Percentiles rank a stretch among this genome's conserved stretches.
Conservation (phyloP, 1,140 invertebrate genomes). For the Aphaenogaster floridana region DNA sequence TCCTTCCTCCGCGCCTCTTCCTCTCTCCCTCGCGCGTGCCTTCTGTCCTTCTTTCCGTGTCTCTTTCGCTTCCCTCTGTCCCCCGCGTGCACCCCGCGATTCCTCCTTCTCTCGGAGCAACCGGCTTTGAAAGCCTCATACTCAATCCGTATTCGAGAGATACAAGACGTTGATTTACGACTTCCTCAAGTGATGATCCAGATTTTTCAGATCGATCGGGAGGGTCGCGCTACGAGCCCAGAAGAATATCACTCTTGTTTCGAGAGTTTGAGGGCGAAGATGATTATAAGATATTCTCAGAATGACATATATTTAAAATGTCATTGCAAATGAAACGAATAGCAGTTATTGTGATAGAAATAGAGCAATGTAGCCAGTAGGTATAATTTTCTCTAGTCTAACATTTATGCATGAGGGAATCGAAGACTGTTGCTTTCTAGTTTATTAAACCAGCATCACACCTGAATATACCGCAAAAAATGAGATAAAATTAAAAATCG, state of each 20-base stretch:
- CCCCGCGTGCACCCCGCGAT: not conserved
- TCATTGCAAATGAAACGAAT: not conserved
- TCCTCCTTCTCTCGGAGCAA: slow-evolving; percentile 62
- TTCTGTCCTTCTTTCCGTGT: slow-evolving; percentile 54
- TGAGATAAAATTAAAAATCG: not conserved
- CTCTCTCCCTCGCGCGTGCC: slow-evolving; percentile 58
- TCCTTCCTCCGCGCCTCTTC: slow-evolving; percentile 73
- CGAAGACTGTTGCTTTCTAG: not conserved
- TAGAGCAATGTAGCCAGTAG: not conserved
- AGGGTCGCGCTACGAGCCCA: slow-evolving; percentile 19
- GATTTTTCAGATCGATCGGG: slow-evolving; percentile 57
- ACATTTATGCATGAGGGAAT: not conserved
- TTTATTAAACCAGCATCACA: not conserved
- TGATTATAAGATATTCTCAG: slow-evolving; percentile 11
- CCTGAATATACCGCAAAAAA: not conserved
- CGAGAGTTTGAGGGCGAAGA: slow-evolving; percentile 37
- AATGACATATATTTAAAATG: slow-evolving; percentile 2
- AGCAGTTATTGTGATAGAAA: not conserved
- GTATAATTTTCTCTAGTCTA: not conserved
- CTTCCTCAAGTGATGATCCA: slow-evolving; percentile 64
- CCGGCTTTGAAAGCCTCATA: slow-evolving; percentile 71
- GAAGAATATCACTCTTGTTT: slow-evolving; percentile 60
- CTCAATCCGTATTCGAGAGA: slow-evolving; percentile 62
- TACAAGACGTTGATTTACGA: slow-evolving; percentile 66
- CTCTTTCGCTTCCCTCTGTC: slow-evolving; percentile 12